Evolutionary conservation across 2,888 invertebrate genomes (phyloP), one percentile per base, ranked within the genome.

Genomic region (Dynastes tityus): DNA sequence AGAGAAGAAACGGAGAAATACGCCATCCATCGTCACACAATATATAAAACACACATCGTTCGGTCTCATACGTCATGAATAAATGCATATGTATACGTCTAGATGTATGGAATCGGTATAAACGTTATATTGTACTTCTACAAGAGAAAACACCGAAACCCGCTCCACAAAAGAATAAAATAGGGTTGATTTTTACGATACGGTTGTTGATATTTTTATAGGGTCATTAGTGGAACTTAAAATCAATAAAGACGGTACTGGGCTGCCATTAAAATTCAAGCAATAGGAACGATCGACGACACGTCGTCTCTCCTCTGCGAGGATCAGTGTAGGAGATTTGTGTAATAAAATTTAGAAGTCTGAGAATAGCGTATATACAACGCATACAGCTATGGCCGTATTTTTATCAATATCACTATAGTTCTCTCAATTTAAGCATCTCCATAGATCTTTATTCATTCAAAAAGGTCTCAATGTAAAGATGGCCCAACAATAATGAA

Each of bases 181-280:
- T 22, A 55, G 55, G 55, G 68, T 68, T 73, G 73, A 73, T 73
- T 61, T 73, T 73, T 73, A 73, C 73, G 73, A 73, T 73, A 73
- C 53, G 37, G 73, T 32, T 61, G 73, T 73, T 73, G 73, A 73
- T 73, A 73, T 61, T 73, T 73, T 73, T 73, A 73, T 73, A 73
- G 73, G 55, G 73, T 58, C 58, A 73, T 73, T 73, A 73, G 73
- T 73, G 73, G 73, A 73, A 73, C 51, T 73, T 73, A 73, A 73
- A 73, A 73, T 73, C 73, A 73, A 73, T 73, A 73, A 73, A 58
- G 58, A 73, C 55, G 40, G 51, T 53, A 58, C 49, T 51, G 40
- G 22, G 73, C 37, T 40, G 22, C 73, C 27, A 73, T 73, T 73
- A 73, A 73, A 68, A 73, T 58, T 58, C 22, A 58, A 58, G 58